Evolutionary conservation across 2,797 vertebrate species (phyloP).

Genomic region (Pipistrellus kuhlii): DNA sequence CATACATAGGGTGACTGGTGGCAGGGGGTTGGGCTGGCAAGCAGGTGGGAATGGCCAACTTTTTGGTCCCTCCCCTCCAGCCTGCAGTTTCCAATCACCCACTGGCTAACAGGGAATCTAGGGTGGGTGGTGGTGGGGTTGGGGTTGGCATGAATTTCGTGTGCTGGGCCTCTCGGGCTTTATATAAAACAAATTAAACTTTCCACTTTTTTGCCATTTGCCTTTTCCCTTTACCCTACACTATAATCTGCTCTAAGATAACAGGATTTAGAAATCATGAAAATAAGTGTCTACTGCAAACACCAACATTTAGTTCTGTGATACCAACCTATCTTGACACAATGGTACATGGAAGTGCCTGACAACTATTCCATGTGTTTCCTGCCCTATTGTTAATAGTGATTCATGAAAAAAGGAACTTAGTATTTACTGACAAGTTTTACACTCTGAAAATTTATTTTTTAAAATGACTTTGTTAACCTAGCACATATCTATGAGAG

Average conservation of each 20-base stretch:
- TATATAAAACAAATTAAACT: not conserved
- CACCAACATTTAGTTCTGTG: not conserved
- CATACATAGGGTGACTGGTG: too few species aligned
- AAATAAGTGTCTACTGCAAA: not conserved
- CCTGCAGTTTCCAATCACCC: too few species aligned
- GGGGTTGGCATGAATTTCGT: rapidly evolving
- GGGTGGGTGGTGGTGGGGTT: too few species aligned
- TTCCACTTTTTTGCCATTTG: not conserved
- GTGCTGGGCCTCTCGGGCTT: not conserved
- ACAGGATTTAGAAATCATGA: not conserved
- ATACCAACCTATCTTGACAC: not conserved
- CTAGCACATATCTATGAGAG: not conserved
- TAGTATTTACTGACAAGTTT: not conserved
- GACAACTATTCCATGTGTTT: not conserved
- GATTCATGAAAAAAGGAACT: not conserved
- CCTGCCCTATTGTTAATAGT: not conserved
- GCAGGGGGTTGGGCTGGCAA: too few species aligned
- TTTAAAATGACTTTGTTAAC: constrained; percentile 12
- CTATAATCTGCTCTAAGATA: not conserved
- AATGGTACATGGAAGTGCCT: rapidly evolving
- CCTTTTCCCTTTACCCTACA: rapidly evolving
- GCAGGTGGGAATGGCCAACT: too few species aligned
- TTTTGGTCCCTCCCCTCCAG: too few species aligned
- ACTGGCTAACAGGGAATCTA: too few species aligned
- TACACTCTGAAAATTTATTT: not conserved